Conservation (phyloP, 2,888 invertebrate species). For the Drosophila nr. perissopoda region DNA sequence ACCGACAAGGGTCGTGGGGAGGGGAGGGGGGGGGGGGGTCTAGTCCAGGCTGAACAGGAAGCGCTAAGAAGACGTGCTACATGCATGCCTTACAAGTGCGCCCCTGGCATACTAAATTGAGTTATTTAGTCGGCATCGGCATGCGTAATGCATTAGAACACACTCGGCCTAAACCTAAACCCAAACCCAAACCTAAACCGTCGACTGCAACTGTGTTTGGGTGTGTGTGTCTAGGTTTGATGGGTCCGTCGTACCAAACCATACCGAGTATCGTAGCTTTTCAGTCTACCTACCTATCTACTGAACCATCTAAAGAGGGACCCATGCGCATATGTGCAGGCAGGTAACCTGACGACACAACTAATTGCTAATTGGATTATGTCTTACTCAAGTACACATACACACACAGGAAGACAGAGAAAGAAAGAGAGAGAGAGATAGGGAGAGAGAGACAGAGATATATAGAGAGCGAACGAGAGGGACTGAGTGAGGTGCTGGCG, state of each 20-base stretch:
- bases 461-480: not conserved
- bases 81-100: slow-evolving; percentile 63
- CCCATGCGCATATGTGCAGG: slow-evolving; percentile 13
- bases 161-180: slow-evolving; percentile 28
- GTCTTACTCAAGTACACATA: slow-evolving; percentile 55
- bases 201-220: slow-evolving; percentile 8
- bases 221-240: slow-evolving; percentile 7
- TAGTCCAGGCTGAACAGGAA: slow-evolving; percentile 41
- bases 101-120: slow-evolving; percentile 61
- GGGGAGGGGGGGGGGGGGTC: not conserved
- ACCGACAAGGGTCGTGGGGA: not conserved
- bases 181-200: slow-evolving; percentile 3
- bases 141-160: slow-evolving; percentile 59
- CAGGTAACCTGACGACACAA: slow-evolving; percentile 75
- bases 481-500: slow-evolving; percentile 44
- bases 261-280: not conserved
- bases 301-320: slow-evolving; percentile 65
- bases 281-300: slow-evolving; percentile 36
- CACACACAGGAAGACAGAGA: not conserved
- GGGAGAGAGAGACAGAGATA: not conserved
- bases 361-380: slow-evolving; percentile 79
- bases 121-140: slow-evolving; percentile 61
- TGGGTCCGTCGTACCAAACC: not conserved
- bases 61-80: slow-evolving; percentile 52
- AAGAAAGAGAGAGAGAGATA: not conserved